Conservation (phyloP, 2,113 vertebrate genomes). For the Gymnocephalus cernua region DNA sequence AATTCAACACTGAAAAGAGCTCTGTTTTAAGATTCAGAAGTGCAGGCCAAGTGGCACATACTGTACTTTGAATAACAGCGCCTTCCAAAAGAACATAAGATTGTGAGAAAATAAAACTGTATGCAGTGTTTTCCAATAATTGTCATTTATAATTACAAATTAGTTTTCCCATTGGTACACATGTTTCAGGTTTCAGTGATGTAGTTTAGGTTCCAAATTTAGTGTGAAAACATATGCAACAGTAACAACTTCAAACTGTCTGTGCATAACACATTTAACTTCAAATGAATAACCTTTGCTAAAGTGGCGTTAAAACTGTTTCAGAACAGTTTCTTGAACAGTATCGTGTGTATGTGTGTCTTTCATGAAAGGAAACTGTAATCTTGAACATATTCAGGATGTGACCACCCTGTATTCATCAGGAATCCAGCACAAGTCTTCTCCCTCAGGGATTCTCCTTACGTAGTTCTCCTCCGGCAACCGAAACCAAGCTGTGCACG, state of each 20-base stretch:
- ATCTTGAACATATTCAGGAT: conserved; percentile 17
- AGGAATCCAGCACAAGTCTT: conserved; percentile 19
- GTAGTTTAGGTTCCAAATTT: neutral
- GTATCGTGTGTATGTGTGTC: neutral
- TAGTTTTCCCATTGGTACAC: neutral
- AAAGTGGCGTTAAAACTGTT: no score
- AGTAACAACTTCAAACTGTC: no score
- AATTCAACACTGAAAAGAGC: neutral
- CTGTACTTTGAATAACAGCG: neutral
- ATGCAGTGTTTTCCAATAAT: neutral
- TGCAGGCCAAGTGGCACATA: neutral
- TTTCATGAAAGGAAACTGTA: neutral
- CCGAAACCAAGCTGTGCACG: conserved; percentile 59
- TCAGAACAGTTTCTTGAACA: no score
- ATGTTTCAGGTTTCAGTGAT: neutral
- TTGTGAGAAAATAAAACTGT: neutral
- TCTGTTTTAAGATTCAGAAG: neutral
- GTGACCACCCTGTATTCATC: conserved; percentile 21
- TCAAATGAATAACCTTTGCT: neutral
- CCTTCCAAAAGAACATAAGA: neutral
- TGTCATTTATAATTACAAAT: neutral
- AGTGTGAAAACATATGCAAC: neutral
- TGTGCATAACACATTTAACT: neutral
- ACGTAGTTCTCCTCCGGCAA: conserved; percentile 50
- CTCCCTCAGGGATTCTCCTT: conserved; percentile 43